A percentile compares a stretch with the other conserved stretches of the same genome.
Evolutionary conservation across 2,888 invertebrate genomes (phyloP).

Genomic region (Pachliopta kotzebuea): DNA sequence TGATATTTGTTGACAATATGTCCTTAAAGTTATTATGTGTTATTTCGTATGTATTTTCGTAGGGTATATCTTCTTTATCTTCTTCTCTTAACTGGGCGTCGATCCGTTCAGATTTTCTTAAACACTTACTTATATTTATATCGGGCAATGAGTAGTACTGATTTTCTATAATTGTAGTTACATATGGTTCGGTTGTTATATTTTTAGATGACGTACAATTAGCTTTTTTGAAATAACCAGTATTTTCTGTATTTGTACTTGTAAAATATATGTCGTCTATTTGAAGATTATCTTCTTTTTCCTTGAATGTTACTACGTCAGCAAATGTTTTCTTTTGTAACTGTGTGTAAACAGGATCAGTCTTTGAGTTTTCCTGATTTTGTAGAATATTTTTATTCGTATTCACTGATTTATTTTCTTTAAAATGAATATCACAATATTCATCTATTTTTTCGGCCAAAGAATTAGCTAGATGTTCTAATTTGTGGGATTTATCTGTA

Average conservation of each 20-base stretch:
- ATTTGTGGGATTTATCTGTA: conserved; percentile 69
- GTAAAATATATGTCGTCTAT: conserved; percentile 65
- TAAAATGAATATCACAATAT: conserved; percentile 73
- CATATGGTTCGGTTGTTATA: conserved; percentile 74
- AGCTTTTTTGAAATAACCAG: conserved; percentile 61
- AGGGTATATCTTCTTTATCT: conserved; percentile 67
- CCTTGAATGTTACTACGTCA: conserved; percentile 61
- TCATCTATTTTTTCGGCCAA: conserved; percentile 77
- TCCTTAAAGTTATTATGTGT: conserved; percentile 68
- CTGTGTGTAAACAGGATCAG: conserved; percentile 68
- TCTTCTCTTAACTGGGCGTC: conserved; percentile 84
- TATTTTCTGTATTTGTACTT: conserved; percentile 66
- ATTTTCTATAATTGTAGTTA: conserved; percentile 81
- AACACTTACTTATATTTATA: conserved; percentile 84
- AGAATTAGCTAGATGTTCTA: conserved; percentile 75
- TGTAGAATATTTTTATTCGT: conserved; percentile 52
- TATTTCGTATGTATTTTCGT: conserved; percentile 71
- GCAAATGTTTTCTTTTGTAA: conserved; percentile 79
- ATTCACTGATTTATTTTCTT: conserved; percentile 55
- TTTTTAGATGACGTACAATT: conserved; percentile 68
- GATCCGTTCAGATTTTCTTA: conserved; percentile 85
- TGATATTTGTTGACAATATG: conserved; percentile 57
- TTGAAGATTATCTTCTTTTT: conserved; percentile 53
- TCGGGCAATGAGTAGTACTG: conserved; percentile 87
- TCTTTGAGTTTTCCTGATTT: conserved; percentile 50